Evolutionary conservation across 2,888 invertebrate genomes (phyloP).

Genomic region (Thymelicus sylvestris): DNA sequence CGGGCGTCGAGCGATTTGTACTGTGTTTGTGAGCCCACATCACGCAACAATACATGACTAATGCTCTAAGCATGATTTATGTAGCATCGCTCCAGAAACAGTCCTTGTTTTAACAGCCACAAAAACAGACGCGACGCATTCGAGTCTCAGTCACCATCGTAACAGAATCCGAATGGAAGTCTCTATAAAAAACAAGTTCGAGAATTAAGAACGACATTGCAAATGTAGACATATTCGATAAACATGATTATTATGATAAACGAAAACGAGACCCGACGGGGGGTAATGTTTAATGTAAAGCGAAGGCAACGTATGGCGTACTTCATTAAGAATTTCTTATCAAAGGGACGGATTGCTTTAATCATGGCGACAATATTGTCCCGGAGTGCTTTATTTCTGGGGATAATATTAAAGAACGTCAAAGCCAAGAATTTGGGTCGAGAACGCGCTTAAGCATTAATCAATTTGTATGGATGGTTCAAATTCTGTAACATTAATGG

Average conservation of each 20-base stretch:
- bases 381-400: conserved; percentile 21
- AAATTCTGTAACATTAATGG: conserved; percentile 30
- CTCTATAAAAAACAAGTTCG: conserved; percentile 34
- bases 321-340: conserved; percentile 66
- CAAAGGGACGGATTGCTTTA: conserved; percentile 50
- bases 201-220: conserved; percentile 56
- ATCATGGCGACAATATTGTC: conserved; percentile 43
- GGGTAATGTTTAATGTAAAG: conserved; percentile 77
- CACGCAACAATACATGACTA: conserved; percentile 68
- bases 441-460: conserved; percentile 25
- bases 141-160: conserved; percentile 52
- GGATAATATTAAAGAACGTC: conserved; percentile 23
- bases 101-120: conserved; percentile 49
- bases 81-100: conserved; percentile 57
- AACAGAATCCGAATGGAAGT: conserved; percentile 42
- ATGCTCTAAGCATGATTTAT: conserved; percentile 71
- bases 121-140: conserved; percentile 58
- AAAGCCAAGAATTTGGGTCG: conserved; percentile 26
- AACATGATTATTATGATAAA: conserved; percentile 70
- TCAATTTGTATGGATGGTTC: conserved; percentile 30
- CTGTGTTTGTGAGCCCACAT: conserved; percentile 36
- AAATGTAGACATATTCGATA: conserved; percentile 65
- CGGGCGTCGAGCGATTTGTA: conserved; percentile 41
- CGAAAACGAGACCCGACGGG: conserved; percentile 69
- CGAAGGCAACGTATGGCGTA: conserved; percentile 52